Evolutionary conservation across 1,140 invertebrate species (phyloP).

Genomic region (Drosophila parabipectinata): DNA sequence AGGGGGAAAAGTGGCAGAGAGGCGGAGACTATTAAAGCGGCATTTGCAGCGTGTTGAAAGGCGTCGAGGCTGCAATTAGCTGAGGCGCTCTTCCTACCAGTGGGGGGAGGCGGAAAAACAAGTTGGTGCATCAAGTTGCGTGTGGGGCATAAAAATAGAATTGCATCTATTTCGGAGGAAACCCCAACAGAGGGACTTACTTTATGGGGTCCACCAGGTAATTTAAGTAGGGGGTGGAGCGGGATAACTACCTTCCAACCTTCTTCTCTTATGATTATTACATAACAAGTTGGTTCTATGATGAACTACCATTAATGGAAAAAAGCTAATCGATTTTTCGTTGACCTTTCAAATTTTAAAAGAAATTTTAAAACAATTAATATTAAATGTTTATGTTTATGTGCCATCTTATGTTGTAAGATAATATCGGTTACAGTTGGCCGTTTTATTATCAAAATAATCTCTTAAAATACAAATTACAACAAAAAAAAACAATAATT

Average conservation of each 20-base stretch:
- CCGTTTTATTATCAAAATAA: no score
- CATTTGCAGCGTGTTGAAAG: conserved; percentile 64
- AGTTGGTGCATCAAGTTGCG: conserved; percentile 24
- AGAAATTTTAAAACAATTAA: no score
- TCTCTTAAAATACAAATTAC: no score
- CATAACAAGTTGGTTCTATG: conserved; percentile 16
- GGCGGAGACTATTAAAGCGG: conserved; percentile 64
- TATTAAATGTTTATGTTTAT: no score
- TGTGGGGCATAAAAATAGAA: conserved; percentile 63
- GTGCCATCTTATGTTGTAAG: no score
- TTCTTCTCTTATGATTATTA: neutral
- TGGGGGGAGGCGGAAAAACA: conserved; percentile 4
- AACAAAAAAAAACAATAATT: no score
- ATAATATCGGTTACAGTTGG: no score
- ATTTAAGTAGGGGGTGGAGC: conserved; percentile 29
- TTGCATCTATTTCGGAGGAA: conserved; percentile 33
- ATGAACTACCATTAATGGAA: conserved; percentile 16
- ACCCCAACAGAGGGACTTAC: conserved; percentile 5
- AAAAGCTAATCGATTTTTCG: no score
- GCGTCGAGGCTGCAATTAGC: conserved; percentile 63
- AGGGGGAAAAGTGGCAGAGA: neutral
- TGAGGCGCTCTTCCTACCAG: neutral
- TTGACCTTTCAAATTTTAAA: no score
- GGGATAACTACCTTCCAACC: neutral
- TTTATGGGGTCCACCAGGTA: conserved; percentile 36